Percentiles rank a stretch among this genome's conserved stretches.
Evolutionary conservation across 1,140 invertebrate species (phyloP).

Genomic region (Phthorimaea operculella): DNA sequence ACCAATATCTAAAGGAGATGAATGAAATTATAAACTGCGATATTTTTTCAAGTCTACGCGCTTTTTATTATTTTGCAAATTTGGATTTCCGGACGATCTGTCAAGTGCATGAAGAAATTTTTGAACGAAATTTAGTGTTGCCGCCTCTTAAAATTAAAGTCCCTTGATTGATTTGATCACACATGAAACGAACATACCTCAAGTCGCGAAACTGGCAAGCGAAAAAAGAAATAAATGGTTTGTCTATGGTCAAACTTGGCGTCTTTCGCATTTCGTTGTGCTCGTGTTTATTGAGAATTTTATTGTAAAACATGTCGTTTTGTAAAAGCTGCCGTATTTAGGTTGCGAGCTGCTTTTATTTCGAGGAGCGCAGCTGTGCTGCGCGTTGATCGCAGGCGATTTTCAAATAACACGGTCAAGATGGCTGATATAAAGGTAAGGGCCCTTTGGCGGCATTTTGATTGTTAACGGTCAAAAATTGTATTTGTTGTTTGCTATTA

Average conservation of each 20-base stretch:
- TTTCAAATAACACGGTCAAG: conserved; percentile 43
- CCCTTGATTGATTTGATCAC: too few relatives aligned
- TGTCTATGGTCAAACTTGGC: conserved; percentile 34
- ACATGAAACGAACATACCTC: too few relatives aligned
- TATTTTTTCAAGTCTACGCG: too few relatives aligned
- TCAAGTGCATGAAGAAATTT: too few relatives aligned
- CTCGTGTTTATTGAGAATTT: conserved; percentile 30
- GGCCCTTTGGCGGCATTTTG: conserved; percentile 61
- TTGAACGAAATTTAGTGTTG: too few relatives aligned
- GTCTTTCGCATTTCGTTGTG: conserved; percentile 43
- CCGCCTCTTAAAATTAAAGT: too few relatives aligned
- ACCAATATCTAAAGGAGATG: too few relatives aligned
- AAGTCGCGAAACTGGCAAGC: neutral
- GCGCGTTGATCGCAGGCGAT: conserved; percentile 50
- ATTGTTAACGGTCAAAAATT: conserved; percentile 51
- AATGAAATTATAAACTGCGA: too few relatives aligned
- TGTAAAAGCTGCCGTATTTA: conserved; percentile 28
- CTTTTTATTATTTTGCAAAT: too few relatives aligned
- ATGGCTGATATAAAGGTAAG: conserved; percentile 66
- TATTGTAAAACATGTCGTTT: conserved; percentile 48
- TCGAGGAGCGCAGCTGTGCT: conserved; percentile 29
- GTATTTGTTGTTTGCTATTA: conserved; percentile 25
- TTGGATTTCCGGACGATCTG: too few relatives aligned
- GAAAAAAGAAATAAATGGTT: neutral
- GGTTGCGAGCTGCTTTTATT: conserved; percentile 32